Evolutionary conservation across 2,797 vertebrate species (phyloP).

Genomic region (Fundulus diaphanus): DNA sequence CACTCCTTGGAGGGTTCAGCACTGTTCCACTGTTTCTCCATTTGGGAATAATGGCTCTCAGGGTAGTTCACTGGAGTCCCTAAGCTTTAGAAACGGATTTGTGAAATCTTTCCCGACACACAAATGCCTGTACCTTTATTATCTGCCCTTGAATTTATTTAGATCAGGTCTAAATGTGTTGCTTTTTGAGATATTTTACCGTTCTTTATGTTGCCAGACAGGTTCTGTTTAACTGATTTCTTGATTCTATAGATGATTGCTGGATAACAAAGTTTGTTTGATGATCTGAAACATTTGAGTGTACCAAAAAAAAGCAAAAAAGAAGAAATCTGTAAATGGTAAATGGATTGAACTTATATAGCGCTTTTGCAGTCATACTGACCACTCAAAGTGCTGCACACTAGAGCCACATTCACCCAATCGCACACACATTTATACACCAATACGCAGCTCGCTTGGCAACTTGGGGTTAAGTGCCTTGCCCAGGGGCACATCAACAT

Average conservation of each 20-base stretch:
- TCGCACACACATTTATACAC: too few species aligned
- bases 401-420: too few species aligned
- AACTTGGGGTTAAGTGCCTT: too few species aligned
- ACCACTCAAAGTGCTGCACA: too few species aligned
- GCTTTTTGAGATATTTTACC: too few species aligned
- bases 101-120: neutral
- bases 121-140: neutral
- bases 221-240: neutral
- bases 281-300: neutral
- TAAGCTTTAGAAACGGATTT: neutral
- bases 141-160: too few species aligned
- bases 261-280: neutral
- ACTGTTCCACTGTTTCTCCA: neutral
- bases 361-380: too few species aligned
- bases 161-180: too few species aligned
- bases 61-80: neutral
- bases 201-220: neutral
- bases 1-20: neutral
- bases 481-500: too few species aligned
- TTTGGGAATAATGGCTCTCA: neutral
- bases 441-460: too few species aligned
- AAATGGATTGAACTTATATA: too few species aligned
- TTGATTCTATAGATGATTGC: neutral
- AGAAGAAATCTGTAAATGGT: neutral
- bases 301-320: neutral